These are phyloP conservation scores for Sesamia nonagrioides DNA, from an alignment of 1,140 invertebrate genomes.

Conservation along the genomic window DNA sequence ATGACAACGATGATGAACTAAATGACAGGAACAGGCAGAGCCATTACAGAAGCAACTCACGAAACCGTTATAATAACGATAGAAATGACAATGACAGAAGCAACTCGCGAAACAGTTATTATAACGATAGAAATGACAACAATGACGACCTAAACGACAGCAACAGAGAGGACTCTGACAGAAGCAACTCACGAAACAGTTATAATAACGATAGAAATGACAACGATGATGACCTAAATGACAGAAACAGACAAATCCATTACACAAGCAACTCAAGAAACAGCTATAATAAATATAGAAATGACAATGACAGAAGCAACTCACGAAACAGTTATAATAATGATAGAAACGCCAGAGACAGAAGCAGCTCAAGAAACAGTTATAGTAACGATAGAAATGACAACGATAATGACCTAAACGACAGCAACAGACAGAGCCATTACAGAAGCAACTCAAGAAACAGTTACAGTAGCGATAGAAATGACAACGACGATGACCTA, in stretches of 20 bases:
- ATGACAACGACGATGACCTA: neutral
- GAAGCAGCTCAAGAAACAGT: neutral
- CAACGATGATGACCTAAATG: no score
- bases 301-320: neutral
- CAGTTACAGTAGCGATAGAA: neutral
- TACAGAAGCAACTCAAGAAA: neutral
- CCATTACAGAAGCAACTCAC: neutral
- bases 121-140: neutral
- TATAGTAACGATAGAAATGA: neutral
- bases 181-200: neutral
- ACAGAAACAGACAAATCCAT: neutral
- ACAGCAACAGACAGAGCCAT: neutral
- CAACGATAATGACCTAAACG: neutral
- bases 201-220: neutral
- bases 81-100: neutral
- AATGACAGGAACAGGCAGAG: neutral
- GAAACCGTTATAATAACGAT: neutral
- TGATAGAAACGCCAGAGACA: neutral
- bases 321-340: neutral
- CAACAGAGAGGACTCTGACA: neutral
- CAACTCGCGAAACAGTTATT: neutral
- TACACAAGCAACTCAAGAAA: neutral
- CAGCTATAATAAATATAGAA: neutral
- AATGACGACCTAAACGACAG: conserved; percentile 1
- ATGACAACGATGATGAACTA: neutral